These are phyloP conservation scores for fruit fly (Drosophila melanogaster) DNA, from an alignment of 1,140 invertebrate genomes.

Conservation along the genomic window Release_6_plus_ISO1_MT NT_037436.4:14413501-14414000, in stretches of 20 bases:
- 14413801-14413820: too few relatives aligned
- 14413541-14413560: not conserved
- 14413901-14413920: too few relatives aligned
- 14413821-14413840: too few relatives aligned
- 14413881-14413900: too few relatives aligned
- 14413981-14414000: too few relatives aligned
- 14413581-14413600: constrained; percentile 95
- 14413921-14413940: too few relatives aligned
- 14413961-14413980: too few relatives aligned
- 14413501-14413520: constrained; percentile 90
- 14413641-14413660: constrained; percentile 95
- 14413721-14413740: not conserved
- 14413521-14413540: constrained; percentile 5
- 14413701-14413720: constrained; percentile 61
- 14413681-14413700: constrained; percentile 62
- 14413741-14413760: not conserved
- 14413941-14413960: too few relatives aligned
- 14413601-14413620: constrained; percentile 94
- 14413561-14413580: constrained; percentile 89
- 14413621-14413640: constrained; percentile 95
- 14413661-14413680: constrained; percentile 91
- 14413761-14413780: too few relatives aligned
- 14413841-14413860: too few relatives aligned
- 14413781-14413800: too few relatives aligned
- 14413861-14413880: too few relatives aligned